Conservation (phyloP, 2,888 invertebrate species). For the Pimpla rufipes region DNA sequence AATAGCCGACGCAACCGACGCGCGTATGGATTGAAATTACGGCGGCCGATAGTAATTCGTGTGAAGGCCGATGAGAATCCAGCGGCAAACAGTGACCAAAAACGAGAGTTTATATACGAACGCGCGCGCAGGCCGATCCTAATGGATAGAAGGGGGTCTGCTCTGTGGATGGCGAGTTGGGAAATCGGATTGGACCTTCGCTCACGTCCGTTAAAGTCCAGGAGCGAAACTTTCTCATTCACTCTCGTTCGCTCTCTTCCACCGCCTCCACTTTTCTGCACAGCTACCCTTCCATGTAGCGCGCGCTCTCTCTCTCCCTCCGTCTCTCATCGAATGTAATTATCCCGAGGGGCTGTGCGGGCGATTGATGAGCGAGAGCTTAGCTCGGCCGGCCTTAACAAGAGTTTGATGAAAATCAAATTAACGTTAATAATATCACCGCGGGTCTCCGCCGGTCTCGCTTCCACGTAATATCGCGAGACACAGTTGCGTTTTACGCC, state of each 20-base stretch:
- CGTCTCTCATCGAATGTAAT: constrained; percentile 66
- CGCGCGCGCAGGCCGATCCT: background rate
- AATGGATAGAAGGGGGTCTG: constrained; percentile 12
- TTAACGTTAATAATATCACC: constrained; percentile 72
- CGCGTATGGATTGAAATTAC: constrained; percentile 27
- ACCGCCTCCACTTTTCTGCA: constrained; percentile 43
- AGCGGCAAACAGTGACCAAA: constrained; percentile 32
- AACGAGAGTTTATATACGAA: constrained; percentile 38
- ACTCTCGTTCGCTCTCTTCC: constrained; percentile 34
- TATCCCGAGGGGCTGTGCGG: constrained; percentile 66
- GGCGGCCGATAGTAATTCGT: constrained; percentile 10
- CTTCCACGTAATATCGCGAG: constrained; percentile 56
- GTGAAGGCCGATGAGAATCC: constrained; percentile 9
- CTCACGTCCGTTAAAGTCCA: constrained; percentile 56
- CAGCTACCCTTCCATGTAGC: constrained; percentile 20
- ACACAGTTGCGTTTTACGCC: constrained; percentile 56
- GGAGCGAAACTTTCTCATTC: constrained; percentile 66
- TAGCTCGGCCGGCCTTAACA: constrained; percentile 71
- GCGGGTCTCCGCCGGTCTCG: constrained; percentile 52
- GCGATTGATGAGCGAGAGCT: constrained; percentile 71
- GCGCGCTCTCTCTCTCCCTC: constrained; percentile 40
- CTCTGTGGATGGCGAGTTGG: constrained; percentile 60
- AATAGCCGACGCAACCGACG: constrained; percentile 5
- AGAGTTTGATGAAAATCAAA: constrained; percentile 73
- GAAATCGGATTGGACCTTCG: constrained; percentile 68